These are phyloP conservation scores for Stictonetta naevosa DNA, from an alignment of 2,113 vertebrate genomes.

Conservation along the genomic window DNA sequence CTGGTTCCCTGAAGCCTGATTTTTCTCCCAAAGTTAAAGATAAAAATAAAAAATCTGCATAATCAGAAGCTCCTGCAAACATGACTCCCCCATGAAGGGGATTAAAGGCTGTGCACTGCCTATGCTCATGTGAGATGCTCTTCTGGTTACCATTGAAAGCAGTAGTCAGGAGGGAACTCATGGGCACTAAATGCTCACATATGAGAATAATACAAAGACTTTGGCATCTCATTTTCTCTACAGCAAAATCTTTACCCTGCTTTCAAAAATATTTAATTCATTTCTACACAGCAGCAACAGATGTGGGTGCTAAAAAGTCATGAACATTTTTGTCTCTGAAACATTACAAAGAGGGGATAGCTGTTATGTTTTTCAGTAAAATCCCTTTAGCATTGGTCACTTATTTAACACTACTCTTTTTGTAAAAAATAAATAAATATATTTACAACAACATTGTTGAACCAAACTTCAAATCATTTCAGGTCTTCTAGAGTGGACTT, in stretches of 20 bases:
- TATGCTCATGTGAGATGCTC: neutral
- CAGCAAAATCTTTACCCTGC: neutral
- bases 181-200: neutral
- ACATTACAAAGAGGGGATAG: neutral
- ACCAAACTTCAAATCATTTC: neutral
- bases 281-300: neutral
- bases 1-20: neutral
- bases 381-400: neutral
- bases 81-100: neutral
- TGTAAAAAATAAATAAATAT: neutral
- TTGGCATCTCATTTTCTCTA: neutral
- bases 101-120: neutral
- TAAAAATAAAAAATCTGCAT: accelerated
- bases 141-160: neutral
- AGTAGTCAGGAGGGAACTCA: neutral
- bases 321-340: neutral
- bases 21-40: neutral
- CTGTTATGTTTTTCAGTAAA: neutral
- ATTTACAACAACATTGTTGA: neutral
- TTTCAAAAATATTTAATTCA: neutral
- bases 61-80: neutral
- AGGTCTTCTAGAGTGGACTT: neutral
- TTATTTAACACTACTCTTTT: neutral
- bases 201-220: neutral
- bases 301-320: neutral